Evolutionary conservation across 2,888 invertebrate genomes (phyloP).

Genomic region (Amphipoea oculea): DNA sequence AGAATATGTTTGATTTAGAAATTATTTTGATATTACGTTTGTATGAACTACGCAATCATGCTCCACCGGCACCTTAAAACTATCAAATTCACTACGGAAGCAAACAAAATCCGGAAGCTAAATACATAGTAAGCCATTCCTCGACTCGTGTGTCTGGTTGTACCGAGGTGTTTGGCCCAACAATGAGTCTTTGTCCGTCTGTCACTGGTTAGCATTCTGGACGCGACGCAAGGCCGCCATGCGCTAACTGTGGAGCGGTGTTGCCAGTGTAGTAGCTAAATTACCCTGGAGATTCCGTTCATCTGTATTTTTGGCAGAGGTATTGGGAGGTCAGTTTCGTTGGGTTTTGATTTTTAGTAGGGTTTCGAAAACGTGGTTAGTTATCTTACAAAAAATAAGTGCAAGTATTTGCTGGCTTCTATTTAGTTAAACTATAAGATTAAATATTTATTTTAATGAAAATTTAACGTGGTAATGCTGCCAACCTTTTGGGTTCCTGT

Average conservation of each 20-base stretch:
- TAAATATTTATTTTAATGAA: too few relatives aligned
- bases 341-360: background rate
- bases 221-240: slow-evolving; percentile 71
- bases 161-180: slow-evolving; percentile 69
- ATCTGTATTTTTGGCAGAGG: background rate
- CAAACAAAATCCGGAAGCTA: background rate
- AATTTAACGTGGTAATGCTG: background rate
- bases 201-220: slow-evolving; percentile 69
- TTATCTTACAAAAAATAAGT: background rate
- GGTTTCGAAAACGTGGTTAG: background rate
- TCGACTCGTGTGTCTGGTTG: slow-evolving; percentile 40
- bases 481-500: background rate
- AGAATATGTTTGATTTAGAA: too few relatives aligned
- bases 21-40: too few relatives aligned
- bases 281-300: slow-evolving; percentile 44
- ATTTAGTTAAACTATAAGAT: background rate
- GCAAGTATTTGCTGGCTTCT: background rate
- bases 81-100: background rate
- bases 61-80: too few relatives aligned
- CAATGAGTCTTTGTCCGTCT: slow-evolving; percentile 72
- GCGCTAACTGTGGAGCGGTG: slow-evolving; percentile 60
- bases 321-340: background rate
- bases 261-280: slow-evolving; percentile 40
- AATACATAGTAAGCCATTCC: slow-evolving; percentile 24
- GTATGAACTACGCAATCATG: too few relatives aligned